A percentile compares a stretch with the other conserved stretches of the same genome.
Conservation (phyloP, 1,140 invertebrate genomes). For the Drosophila repletoides region DNA sequence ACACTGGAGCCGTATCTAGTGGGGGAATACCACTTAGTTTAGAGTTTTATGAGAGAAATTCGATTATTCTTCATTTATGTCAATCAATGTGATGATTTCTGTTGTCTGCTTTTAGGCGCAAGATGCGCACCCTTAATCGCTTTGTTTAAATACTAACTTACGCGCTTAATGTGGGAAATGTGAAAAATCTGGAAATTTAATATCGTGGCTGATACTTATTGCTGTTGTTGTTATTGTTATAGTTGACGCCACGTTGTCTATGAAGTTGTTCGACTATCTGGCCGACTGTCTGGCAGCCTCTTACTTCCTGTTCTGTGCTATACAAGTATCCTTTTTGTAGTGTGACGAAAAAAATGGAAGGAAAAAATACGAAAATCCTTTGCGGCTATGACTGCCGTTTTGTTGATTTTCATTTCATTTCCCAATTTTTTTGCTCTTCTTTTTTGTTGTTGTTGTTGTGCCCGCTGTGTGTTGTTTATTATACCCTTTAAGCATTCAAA, state of each 20-base stretch:
- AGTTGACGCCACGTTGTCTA: slow-evolving; percentile 60
- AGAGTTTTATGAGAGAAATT: slow-evolving; percentile 77
- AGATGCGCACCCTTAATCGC: slow-evolving; percentile 33
- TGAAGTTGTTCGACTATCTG: slow-evolving; percentile 42
- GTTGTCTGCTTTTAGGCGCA: slow-evolving; percentile 46
- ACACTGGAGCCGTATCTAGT: slow-evolving; percentile 46
- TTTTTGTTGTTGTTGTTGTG: slow-evolving; percentile 10
- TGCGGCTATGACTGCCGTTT: slow-evolving; percentile 44
- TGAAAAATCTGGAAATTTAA: slow-evolving; percentile 65
- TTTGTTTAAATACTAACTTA: slow-evolving; percentile 71
- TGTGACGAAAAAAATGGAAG: neutral
- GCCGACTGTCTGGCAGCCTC: slow-evolving; percentile 50
- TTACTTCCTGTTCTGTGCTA: slow-evolving; percentile 10
- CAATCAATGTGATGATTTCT: slow-evolving; percentile 69
- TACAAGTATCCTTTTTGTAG: slow-evolving; percentile 45
- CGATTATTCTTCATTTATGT: slow-evolving; percentile 82
- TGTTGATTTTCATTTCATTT: slow-evolving; percentile 78
- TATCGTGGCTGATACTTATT: slow-evolving; percentile 37
- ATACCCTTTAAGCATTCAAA: no score
- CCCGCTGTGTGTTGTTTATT: neutral
- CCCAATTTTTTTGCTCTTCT: slow-evolving; percentile 23
- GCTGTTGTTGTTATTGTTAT: slow-evolving; percentile 22
- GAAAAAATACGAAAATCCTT: slow-evolving; percentile 67
- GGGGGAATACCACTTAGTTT: slow-evolving; percentile 60
- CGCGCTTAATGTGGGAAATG: slow-evolving; percentile 21